A percentile compares a stretch with the other conserved stretches of the same genome.
Conservation (phyloP, 2,113 vertebrate genomes). For the Trogon melanurus region DNA sequence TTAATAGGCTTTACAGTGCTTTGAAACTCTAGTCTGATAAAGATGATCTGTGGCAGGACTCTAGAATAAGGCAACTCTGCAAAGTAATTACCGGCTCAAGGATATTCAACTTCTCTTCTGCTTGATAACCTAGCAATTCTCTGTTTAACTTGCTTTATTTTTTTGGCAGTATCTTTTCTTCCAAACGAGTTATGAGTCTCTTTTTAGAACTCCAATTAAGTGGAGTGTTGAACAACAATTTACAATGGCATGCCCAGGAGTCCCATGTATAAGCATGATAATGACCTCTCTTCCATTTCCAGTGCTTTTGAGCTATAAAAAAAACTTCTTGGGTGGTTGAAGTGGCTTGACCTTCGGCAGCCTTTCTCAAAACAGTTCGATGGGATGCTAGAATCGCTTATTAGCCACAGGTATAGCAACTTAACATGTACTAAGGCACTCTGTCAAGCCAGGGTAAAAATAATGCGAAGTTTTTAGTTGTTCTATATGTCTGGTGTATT, state of each 20-base stretch:
- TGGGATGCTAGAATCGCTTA: not conserved
- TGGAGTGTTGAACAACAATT: not conserved
- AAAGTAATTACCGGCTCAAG: not conserved
- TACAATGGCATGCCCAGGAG: not conserved
- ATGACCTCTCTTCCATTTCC: not conserved
- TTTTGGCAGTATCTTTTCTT: conserved; percentile 29
- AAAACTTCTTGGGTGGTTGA: not conserved
- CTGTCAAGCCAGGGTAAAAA: not conserved
- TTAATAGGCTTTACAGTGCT: not conserved
- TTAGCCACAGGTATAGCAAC: not conserved
- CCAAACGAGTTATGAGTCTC: not conserved
- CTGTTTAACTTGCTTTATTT: not conserved
- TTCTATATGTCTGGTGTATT: not conserved
- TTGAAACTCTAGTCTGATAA: not conserved
- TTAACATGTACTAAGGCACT: not conserved
- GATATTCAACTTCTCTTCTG: not conserved
- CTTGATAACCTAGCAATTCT: not conserved
- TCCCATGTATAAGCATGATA: not conserved
- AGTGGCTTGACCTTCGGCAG: not conserved
- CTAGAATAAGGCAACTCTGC: not conserved
- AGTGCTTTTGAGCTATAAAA: not conserved
- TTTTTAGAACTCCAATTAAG: not conserved
- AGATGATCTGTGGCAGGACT: not conserved
- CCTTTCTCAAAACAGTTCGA: not conserved
- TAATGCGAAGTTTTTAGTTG: not conserved